These are phyloP conservation scores for Xestia xanthographa DNA, from an alignment of 2,888 invertebrate genomes.

Conservation along the genomic window DNA sequence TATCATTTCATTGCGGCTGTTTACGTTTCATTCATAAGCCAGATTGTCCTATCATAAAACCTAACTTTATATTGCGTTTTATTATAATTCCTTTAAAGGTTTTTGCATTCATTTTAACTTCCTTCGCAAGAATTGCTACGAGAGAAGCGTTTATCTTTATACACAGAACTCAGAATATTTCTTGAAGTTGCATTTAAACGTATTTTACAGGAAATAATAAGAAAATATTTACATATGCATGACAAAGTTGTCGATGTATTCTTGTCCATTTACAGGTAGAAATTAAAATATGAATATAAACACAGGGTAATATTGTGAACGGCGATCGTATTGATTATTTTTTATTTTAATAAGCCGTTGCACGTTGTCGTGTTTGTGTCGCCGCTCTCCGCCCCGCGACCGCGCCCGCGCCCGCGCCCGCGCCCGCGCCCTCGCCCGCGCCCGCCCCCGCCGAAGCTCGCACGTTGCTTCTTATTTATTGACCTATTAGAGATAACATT, in stretches of 20 bases:
- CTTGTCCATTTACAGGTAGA: constrained; percentile 53
- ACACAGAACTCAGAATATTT: constrained; percentile 28
- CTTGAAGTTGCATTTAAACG: constrained; percentile 38
- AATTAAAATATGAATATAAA: constrained; percentile 86
- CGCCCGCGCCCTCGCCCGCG: constrained; percentile 19
- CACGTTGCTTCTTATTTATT: constrained; percentile 90
- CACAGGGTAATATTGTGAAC: constrained; percentile 82
- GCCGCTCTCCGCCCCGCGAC: constrained; percentile 55
- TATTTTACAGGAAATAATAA: constrained; percentile 42
- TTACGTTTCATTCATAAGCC: constrained; percentile 89
- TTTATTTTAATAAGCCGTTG: constrained; percentile 88
- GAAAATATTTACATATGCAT: constrained; percentile 40
- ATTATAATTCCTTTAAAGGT: constrained; percentile 67
- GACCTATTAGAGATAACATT: constrained; percentile 91
- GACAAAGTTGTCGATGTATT: constrained; percentile 42
- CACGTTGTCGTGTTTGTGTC: constrained; percentile 87
- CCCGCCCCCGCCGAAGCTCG: constrained; percentile 82
- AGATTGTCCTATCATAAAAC: constrained; percentile 80
- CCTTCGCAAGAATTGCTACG: constrained; percentile 27
- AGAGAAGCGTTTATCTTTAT: constrained; percentile 9
- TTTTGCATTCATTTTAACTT: constrained; percentile 55
- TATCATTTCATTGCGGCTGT: constrained; percentile 88
- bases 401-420: too few relatives aligned
- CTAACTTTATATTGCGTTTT: constrained; percentile 75
- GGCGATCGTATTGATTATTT: constrained; percentile 82